A percentile compares a stretch with the other conserved stretches of the same genome.
These are phyloP conservation scores for Phocoena sinus DNA, from an alignment of 2,113 vertebrate species.

Conservation along the genomic window DNA sequence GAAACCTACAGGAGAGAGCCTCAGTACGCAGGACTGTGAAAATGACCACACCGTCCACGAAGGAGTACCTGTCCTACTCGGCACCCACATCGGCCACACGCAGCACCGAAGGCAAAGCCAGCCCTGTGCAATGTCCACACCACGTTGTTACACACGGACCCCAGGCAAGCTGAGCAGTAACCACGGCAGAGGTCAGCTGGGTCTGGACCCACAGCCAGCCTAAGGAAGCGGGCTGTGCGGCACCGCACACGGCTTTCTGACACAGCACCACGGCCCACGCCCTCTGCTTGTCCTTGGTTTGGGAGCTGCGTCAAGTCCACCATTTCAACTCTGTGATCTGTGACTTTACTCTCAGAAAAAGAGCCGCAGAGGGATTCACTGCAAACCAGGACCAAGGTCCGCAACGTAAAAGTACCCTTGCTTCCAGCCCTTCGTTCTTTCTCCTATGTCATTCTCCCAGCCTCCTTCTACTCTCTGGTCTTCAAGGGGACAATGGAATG, in stretches of 20 bases:
- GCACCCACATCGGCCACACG: not conserved
- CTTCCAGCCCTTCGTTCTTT: too few relatives aligned
- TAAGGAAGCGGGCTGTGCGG: not conserved
- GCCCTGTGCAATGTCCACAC: not conserved
- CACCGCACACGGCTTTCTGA: too few relatives aligned
- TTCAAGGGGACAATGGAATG: not conserved
- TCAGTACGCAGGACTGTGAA: not conserved
- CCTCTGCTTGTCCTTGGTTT: not conserved
- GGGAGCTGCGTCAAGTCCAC: not conserved
- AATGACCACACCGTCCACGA: not conserved
- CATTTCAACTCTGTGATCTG: not conserved
- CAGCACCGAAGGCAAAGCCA: not conserved
- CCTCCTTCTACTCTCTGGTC: not conserved
- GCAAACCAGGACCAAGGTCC: not conserved
- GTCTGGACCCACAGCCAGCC: not conserved
- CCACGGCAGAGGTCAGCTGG: not conserved
- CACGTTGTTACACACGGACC: not conserved
- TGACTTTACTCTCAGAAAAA: not conserved
- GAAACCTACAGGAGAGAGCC: not conserved
- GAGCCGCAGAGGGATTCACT: not conserved
- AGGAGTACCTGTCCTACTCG: not conserved
- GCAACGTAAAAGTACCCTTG: not conserved
- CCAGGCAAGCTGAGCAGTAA: not conserved
- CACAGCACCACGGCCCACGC: not conserved
- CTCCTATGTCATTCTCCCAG: not conserved